A percentile compares a stretch with the other conserved stretches of the same genome.
phyloP scores from a whole-genome alignment of 1,140 invertebrate genomes.

The Atopsyche davidsoni region DNA sequence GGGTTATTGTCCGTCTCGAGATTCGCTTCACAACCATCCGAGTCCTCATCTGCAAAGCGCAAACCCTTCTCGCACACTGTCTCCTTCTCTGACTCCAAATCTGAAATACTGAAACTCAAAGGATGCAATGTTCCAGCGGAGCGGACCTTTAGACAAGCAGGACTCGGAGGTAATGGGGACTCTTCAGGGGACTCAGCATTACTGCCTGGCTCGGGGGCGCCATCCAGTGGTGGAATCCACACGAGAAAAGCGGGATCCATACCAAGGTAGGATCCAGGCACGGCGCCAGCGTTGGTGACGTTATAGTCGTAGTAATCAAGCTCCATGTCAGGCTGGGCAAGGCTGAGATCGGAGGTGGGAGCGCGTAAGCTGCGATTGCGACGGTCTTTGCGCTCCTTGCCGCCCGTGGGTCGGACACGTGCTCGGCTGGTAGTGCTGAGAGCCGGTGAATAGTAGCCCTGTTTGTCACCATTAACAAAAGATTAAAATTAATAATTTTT shows the following conservation, averaged over 20 bases:
- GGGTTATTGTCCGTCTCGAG: too few relatives aligned
- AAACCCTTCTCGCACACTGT: conserved; percentile 38
- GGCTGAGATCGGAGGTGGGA: conserved; percentile 69
- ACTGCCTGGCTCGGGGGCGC: conserved; percentile 48
- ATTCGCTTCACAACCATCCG: too few relatives aligned
- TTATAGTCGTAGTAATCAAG: conserved; percentile 87
- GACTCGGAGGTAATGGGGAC: conserved; percentile 27
- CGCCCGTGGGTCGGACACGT: conserved; percentile 56
- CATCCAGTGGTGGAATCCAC: conserved; percentile 76
- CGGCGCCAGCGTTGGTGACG: conserved; percentile 69
- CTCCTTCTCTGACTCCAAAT: conserved; percentile 33
- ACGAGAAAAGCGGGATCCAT: conserved; percentile 83
- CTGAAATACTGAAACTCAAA: conserved; percentile 41
- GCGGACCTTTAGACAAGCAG: too few relatives aligned
- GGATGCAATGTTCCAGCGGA: conserved; percentile 47
- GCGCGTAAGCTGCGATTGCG: conserved; percentile 53
- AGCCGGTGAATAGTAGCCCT: conserved; percentile 67
- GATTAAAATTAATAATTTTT: too few relatives aligned
- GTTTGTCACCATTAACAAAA: too few relatives aligned
- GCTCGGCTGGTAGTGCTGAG: conserved; percentile 53
- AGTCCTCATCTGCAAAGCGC: conserved; percentile 46
- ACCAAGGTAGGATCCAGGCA: conserved; percentile 71
- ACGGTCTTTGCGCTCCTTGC: conserved; percentile 73
- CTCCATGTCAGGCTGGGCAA: conserved; percentile 68
- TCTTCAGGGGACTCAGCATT: conserved; percentile 50